Evolutionary conservation across 2,888 invertebrate genomes (phyloP).

Genomic region (Acleris cristana): DNA sequence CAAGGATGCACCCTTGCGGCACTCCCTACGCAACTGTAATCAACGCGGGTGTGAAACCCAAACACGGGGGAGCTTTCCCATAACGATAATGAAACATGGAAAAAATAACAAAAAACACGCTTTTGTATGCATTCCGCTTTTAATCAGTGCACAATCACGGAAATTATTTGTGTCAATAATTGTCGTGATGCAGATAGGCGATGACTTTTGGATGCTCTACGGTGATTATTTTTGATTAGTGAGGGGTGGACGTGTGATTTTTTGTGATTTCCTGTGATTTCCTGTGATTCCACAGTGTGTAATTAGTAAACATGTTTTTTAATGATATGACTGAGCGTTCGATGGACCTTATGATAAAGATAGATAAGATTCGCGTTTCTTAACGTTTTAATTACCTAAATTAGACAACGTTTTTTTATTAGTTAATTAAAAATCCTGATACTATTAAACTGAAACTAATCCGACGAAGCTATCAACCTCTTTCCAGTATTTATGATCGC

Average conservation of each 20-base stretch:
- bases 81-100: conserved; percentile 78
- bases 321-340: too few species aligned
- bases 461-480: too few species aligned
- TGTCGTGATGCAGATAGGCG: conserved; percentile 56
- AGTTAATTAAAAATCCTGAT: too few species aligned
- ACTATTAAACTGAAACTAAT: too few species aligned
- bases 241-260: conserved; percentile 48
- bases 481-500: too few species aligned
- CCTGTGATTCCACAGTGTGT: conserved; percentile 17
- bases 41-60: conserved; percentile 81
- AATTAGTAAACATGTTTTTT: not conserved
- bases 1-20: conserved; percentile 72
- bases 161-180: conserved; percentile 73
- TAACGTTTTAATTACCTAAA: too few species aligned
- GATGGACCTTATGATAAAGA: too few species aligned
- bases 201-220: conserved; percentile 52
- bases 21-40: conserved; percentile 77
- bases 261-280: conserved; percentile 39
- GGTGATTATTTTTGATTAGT: conserved; percentile 58
- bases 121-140: conserved; percentile 64
- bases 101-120: conserved; percentile 65
- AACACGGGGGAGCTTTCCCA: conserved; percentile 79
- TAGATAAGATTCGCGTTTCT: too few species aligned
- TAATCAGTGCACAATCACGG: conserved; percentile 70
- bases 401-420: too few species aligned